Evolutionary conservation across 23 tunicate species (phyloP).

Genomic region (Trididemnum clinides): DNA sequence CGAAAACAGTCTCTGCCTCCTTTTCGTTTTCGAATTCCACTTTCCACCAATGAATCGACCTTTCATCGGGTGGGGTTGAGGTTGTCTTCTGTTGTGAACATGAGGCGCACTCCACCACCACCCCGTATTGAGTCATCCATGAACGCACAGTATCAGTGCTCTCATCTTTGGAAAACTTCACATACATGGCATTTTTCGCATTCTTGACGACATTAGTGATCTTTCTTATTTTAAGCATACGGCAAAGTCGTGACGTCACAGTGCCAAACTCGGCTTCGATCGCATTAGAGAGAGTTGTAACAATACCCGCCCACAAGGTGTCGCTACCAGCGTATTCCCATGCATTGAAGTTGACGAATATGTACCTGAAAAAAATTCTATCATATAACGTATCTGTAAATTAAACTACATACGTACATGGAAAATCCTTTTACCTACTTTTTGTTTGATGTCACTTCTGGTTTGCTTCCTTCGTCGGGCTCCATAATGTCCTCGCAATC

Average conservation of each 20-base stretch:
- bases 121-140: conserved; percentile 70
- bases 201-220: too few species aligned
- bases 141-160: too few species aligned
- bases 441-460: conserved; percentile 1
- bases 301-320: conserved; percentile 90
- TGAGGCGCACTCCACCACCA: conserved; percentile 43
- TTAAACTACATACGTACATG: too few species aligned
- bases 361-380: conserved; percentile 45
- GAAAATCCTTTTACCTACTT: not conserved
- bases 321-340: conserved; percentile 93
- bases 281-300: conserved; percentile 65
- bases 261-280: conserved; percentile 77
- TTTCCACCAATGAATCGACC: conserved; percentile 8
- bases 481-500: not conserved
- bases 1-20: conserved; percentile 40
- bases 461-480: not conserved
- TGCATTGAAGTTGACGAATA: conserved; percentile 83
- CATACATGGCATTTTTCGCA: too few species aligned
- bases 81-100: too few species aligned
- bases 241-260: conserved; percentile 58
- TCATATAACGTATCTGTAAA: too few species aligned
- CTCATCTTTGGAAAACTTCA: too few species aligned
- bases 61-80: not conserved
- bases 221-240: conserved; percentile 45
- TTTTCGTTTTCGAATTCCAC: conserved; percentile 36